Conservation (phyloP, 92 coral and sea anemone species). For the Actinernus sp. region DNA sequence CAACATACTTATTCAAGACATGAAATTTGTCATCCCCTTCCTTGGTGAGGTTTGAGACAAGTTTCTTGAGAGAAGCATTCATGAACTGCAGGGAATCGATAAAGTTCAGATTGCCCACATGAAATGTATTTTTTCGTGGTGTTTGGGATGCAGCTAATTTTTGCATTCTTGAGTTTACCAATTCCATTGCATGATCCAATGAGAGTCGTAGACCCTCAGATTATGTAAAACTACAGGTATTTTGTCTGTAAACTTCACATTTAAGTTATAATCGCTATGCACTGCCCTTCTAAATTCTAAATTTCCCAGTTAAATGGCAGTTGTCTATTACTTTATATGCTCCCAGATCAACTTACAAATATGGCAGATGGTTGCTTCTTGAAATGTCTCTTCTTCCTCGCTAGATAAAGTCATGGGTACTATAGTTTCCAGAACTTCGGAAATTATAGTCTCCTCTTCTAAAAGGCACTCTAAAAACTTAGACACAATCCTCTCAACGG, state of each 20-base stretch:
- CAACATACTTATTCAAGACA: background rate
- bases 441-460: slow-evolving; percentile 2
- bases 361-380: slow-evolving; percentile 25
- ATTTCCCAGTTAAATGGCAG: slow-evolving; percentile 32
- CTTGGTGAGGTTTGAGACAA: slow-evolving; percentile 30
- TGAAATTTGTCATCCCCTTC: slow-evolving; percentile 26
- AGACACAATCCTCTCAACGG: slow-evolving; percentile 20
- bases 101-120: slow-evolving; percentile 31
- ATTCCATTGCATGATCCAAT: slow-evolving; percentile 51
- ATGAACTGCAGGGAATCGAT: slow-evolving; percentile 51
- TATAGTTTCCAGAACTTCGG: slow-evolving; percentile 6
- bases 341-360: slow-evolving; percentile 38
- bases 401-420: slow-evolving; percentile 26
- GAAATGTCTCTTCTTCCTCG: slow-evolving; percentile 33
- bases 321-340: slow-evolving; percentile 24
- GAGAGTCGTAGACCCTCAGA: slow-evolving; percentile 46
- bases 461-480: slow-evolving; percentile 15
- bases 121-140: slow-evolving; percentile 60
- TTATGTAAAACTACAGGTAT: slow-evolving; percentile 44
- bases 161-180: slow-evolving; percentile 35
- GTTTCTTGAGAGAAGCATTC: slow-evolving; percentile 25
- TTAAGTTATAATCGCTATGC: slow-evolving; percentile 34
- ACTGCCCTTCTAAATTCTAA: slow-evolving; percentile 24
- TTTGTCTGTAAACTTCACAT: slow-evolving; percentile 11
- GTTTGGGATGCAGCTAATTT: slow-evolving; percentile 58